Evolutionary conservation across 2,888 invertebrate genomes (phyloP), one percentile per base, ranked within the genome.

Genomic region (Camponotus fellah): DNA sequence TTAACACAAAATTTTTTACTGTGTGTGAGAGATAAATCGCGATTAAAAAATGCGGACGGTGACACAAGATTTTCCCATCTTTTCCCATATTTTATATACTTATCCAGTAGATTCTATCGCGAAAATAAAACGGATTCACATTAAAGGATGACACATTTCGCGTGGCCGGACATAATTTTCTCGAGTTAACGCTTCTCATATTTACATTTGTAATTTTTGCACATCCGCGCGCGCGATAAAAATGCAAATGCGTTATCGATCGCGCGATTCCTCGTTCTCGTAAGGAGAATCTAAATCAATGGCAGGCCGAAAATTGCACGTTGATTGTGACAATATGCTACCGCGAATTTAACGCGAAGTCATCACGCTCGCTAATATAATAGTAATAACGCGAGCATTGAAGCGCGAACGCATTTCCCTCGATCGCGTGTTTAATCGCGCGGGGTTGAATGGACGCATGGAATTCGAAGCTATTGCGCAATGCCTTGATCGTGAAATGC

Each of bases 381-480:
- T 46, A 21, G 68, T 40, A 58, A 75, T 82, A 84, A 74, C 81
- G 68, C 49, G 60, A 21, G 21, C 49, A 21, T 64, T 40, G 66
- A 64, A 82, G 81, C 64, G 62, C 68, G 64, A 81, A 75, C 46
- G 68, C 66, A 43, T 58, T 43, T 49, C 64, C 40, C 49, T 14
- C 53, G 74, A 75, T 81, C 68, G 72, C 66, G 56, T 40, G 80
- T 68, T 84, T 81, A 84, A 84, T 84, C 75, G 69, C 46, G 65
- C 69, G 56, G 26, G 43, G 75, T 82, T 72, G 82, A 82, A 84
- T 56, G 84, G 60, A 84, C 81, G 74, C 76, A 56, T 37, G 84
- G 81, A 75, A 84, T 81, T 81, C 81, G 68, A 84, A 64, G 56
- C 74, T 60, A 58, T 84, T 56, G 66, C 66, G 74, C 58, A 68